phyloP scores from a whole-genome alignment of 2,113 vertebrate species.

The Andinoacara biseriatus region DNA sequence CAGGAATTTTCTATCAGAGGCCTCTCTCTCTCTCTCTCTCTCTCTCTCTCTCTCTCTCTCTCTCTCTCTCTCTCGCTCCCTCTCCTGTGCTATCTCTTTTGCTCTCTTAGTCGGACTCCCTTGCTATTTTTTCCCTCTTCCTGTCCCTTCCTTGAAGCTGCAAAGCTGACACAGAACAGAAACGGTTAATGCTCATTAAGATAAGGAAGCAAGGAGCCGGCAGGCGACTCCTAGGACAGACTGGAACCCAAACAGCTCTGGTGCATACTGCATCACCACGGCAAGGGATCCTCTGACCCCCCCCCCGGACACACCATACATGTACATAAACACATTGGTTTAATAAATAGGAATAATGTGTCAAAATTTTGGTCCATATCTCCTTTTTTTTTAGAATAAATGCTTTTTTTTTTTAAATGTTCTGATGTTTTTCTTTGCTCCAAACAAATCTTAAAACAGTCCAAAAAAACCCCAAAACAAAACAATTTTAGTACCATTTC shows the following conservation, averaged over 20 bases:
- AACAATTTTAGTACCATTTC: background rate
- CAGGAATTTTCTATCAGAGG: too few species aligned
- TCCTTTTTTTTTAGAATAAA: background rate
- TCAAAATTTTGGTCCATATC: background rate
- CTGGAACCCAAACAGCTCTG: constrained; percentile 72
- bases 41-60: too few species aligned
- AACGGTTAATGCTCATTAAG: constrained; percentile 80
- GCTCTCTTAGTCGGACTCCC: constrained; percentile 51
- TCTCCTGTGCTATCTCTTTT: constrained; percentile 54
- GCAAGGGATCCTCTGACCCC: constrained; percentile 6
- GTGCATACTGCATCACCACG: constrained; percentile 51
- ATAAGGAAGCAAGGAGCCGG: constrained; percentile 72
- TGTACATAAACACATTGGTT: background rate
- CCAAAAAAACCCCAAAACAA: background rate
- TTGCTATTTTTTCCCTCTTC: constrained; percentile 54
- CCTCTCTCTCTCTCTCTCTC: too few species aligned
- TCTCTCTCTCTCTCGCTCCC: constrained; percentile 32
- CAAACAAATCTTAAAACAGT: background rate
- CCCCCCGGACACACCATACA: background rate
- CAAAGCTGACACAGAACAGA: constrained; percentile 75
- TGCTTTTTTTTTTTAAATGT: background rate
- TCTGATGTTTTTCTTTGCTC: too few species aligned
- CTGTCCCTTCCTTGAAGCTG: constrained; percentile 64
- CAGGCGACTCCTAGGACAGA: constrained; percentile 66
- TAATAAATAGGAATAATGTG: background rate